Evolutionary conservation across 2,113 vertebrate species (phyloP).

Genomic region (Micromys minutus): DNA sequence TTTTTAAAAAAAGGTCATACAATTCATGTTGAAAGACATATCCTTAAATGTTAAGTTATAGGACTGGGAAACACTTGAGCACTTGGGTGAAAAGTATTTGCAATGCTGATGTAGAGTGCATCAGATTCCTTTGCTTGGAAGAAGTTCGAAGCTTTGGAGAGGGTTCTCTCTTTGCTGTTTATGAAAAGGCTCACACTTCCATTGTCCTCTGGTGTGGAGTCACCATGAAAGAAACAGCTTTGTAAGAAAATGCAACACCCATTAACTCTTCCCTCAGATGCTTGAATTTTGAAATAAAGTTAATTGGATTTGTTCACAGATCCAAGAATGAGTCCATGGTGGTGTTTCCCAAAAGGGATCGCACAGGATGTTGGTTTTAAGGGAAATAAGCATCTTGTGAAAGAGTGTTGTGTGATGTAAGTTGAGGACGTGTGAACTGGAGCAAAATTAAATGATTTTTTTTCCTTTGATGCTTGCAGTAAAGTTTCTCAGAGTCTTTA

Average conservation of each 20-base stretch:
- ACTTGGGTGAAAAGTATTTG: conserved; percentile 27
- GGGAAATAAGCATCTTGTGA: conserved; percentile 19
- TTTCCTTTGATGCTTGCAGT: not conserved
- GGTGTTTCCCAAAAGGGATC: conserved; percentile 30
- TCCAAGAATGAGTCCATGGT: not conserved
- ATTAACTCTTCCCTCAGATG: conserved; percentile 37
- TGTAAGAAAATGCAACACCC: conserved; percentile 44
- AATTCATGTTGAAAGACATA: conserved; percentile 14
- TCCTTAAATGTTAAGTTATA: conserved; percentile 3
- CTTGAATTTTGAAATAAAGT: conserved; percentile 45
- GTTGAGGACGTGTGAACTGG: not conserved
- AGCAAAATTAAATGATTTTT: not conserved
- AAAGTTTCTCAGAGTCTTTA: conserved; percentile 3
- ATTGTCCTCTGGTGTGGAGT: not conserved
- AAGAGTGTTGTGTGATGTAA: not conserved
- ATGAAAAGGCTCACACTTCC: not conserved
- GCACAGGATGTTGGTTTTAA: not conserved
- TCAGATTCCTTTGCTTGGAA: not conserved
- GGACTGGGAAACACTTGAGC: not conserved
- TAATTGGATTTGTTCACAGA: conserved; percentile 67
- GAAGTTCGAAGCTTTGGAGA: not conserved
- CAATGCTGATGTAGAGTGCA: not conserved
- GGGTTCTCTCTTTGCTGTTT: not conserved
- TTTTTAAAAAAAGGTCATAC: not conserved
- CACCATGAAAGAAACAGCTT: conserved; percentile 40